Evolutionary conservation across 1,140 invertebrate species (phyloP), one percentile per base, ranked within the genome.

Genomic region (Drosophila hydei): DNA sequence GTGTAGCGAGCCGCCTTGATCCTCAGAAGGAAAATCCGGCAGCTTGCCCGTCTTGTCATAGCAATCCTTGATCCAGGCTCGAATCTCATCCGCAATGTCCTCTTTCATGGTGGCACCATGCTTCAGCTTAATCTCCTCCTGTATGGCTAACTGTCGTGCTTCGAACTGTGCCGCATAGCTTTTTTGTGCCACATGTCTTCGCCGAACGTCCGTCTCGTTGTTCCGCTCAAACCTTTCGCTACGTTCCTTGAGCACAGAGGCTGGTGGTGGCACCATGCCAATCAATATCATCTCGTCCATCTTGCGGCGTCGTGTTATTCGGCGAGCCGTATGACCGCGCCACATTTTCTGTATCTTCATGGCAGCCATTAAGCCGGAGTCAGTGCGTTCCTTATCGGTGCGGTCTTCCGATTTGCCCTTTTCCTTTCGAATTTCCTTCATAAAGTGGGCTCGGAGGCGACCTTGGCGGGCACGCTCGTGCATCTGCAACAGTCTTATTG

Each of bases 401-500:
- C 93, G 92, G 23, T 91, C 90, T 63, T 94, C 93, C 9, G 92
- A 87, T 76, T 95, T 94, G 7, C 94, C 93, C 79, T 94, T 95
- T 72, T 96, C 95, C 91, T 96, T 97, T 21, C 95, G 92, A 56
- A 98, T 96, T 92, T 98, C 97, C 91, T 96, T 96, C 96, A 98
- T 98, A 76, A 98, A 97, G 85, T 97, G 96, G 8, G 96, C 95
- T 72, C 97, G 92, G 18, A 92, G 93, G 43, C 97, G 92, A 19
- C 96, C 97, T 91, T 98, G 97, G 42, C 97, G 93, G 0, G 97
- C 97, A 77, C 98, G 92, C 92, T 99, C 98, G 83, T 98, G 97
- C 23, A 94, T 95, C 91, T 98, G 97, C 60, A 99, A 95, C 1
- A 98, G 92, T 27, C 94, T 92, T 36, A 98, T 95, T 0, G 97